These are phyloP conservation scores for Erebia ligea DNA, from an alignment of 2,888 invertebrate genomes.

Conservation along the genomic window DNA sequence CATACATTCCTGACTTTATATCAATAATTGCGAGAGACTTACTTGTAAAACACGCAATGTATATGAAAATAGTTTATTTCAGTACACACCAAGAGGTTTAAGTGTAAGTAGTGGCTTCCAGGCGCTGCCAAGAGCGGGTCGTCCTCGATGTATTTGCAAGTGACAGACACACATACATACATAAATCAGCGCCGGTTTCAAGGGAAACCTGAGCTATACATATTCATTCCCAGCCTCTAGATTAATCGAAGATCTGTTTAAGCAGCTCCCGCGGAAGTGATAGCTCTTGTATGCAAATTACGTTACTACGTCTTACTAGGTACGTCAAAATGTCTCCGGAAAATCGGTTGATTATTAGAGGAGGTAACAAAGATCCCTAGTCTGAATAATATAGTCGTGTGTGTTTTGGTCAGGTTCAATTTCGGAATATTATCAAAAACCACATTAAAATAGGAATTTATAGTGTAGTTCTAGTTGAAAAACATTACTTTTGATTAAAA, in stretches of 20 bases:
- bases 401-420: no score
- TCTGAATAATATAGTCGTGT: no score
- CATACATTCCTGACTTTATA: constrained; percentile 9
- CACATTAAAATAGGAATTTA: no score
- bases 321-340: no score
- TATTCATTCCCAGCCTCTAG: constrained; percentile 18
- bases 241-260: constrained; percentile 8
- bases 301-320: no score
- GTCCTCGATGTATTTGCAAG: constrained; percentile 32
- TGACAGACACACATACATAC: constrained; percentile 36
- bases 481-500: no score
- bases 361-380: no score
- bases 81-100: neutral
- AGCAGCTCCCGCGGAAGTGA: neutral
- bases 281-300: neutral
- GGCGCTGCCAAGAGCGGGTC: constrained; percentile 25
- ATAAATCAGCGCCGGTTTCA: constrained; percentile 14
- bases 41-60: constrained; percentile 6
- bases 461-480: no score
- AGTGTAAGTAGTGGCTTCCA: neutral
- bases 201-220: constrained; percentile 10
- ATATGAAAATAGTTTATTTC: neutral
- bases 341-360: no score
- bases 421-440: no score
- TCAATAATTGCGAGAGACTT: no score